Conservation (phyloP, 2,113 vertebrate genomes). For the Stegastes partitus region DNA sequence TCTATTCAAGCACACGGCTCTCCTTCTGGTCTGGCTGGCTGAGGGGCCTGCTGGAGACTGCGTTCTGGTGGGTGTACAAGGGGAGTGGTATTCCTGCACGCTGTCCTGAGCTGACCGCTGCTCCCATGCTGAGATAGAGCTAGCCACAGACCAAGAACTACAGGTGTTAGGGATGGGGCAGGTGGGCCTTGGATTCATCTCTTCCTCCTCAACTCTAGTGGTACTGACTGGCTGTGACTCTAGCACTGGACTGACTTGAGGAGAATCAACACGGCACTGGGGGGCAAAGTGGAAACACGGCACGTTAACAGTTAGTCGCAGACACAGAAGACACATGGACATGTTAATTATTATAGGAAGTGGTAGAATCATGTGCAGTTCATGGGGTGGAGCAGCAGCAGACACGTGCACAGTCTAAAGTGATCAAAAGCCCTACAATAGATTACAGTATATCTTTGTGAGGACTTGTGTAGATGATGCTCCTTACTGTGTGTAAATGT, state of each 20-base stretch:
- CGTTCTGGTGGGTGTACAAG: slow-evolving; percentile 67
- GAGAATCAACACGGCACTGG: slow-evolving; percentile 67
- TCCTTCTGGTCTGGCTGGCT: slow-evolving; percentile 79
- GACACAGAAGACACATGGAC: neutral
- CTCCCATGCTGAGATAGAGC: slow-evolving; percentile 76
- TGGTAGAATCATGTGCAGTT: neutral
- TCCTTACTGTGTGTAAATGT: too few relatives aligned
- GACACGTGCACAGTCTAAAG: rapidly evolving
- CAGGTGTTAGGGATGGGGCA: slow-evolving; percentile 78
- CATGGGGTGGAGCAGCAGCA: rapidly evolving
- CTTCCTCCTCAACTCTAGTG: slow-evolving; percentile 39
- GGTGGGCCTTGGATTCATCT: neutral
- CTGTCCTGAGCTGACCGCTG: slow-evolving; percentile 81
- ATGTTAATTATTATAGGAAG: neutral
- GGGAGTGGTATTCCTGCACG: slow-evolving; percentile 71
- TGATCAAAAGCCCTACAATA: neutral
- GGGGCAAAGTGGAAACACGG: slow-evolving; percentile 79
- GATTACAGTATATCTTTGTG: too few relatives aligned
- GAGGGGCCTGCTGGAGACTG: slow-evolving; percentile 75
- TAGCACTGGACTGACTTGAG: slow-evolving; percentile 77
- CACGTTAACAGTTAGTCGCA: slow-evolving; percentile 55
- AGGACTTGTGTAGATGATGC: too few relatives aligned
- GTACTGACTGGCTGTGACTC: slow-evolving; percentile 42
- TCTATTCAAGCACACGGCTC: slow-evolving; percentile 83
- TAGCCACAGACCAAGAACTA: slow-evolving; percentile 87